Percentiles rank a stretch among this genome's conserved stretches.
Conservation (phyloP, 1,140 invertebrate species). For the Elysia chlorotica region DNA sequence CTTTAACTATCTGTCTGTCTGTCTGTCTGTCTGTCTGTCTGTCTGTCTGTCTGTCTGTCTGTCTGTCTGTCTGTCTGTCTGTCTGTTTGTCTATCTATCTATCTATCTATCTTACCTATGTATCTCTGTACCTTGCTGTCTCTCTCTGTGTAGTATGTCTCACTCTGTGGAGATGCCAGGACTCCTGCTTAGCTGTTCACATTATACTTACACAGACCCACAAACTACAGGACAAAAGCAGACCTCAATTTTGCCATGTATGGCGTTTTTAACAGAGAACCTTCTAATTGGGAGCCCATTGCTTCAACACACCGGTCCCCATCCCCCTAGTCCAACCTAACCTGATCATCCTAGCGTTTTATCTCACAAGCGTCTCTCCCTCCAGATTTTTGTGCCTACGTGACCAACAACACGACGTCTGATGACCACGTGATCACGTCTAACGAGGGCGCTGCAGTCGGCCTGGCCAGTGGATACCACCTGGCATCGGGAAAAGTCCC, state of each 20-base stretch:
- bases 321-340: not conserved
- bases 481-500: slow-evolving; percentile 61
- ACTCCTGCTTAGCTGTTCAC: not conserved
- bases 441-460: slow-evolving; percentile 64
- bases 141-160: not conserved
- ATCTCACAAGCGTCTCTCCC: slow-evolving; percentile 19
- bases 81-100: not conserved
- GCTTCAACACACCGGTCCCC: too few species aligned
- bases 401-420: slow-evolving; percentile 56
- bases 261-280: too few species aligned
- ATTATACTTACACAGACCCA: not conserved
- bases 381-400: slow-evolving; percentile 65
- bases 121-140: not conserved
- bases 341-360: too few species aligned
- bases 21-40: not conserved
- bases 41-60: not conserved
- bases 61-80: not conserved
- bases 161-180: not conserved
- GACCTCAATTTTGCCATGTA: not conserved
- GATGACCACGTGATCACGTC: slow-evolving; percentile 61
- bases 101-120: not conserved
- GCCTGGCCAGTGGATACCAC: slow-evolving; percentile 62
- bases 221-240: not conserved
- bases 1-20: not conserved
- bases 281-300: not conserved